These are phyloP conservation scores for Apolygus lucorum DNA, from an alignment of 1,140 invertebrate genomes.

Conservation along the genomic window DNA sequence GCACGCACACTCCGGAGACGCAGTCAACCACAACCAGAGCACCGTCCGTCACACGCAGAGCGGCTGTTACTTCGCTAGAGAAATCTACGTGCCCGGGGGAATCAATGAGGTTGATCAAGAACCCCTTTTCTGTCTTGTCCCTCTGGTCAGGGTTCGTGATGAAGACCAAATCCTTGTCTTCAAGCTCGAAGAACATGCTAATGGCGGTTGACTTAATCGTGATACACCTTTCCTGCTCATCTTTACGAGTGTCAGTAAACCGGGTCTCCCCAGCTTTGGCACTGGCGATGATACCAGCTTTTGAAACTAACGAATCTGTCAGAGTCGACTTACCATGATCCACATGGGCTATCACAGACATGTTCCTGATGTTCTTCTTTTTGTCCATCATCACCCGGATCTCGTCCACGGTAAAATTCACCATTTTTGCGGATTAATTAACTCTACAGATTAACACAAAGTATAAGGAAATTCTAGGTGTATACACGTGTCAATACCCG, in stretches of 20 bases:
- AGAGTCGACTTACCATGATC: slow-evolving; percentile 99
- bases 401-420: slow-evolving; percentile 99
- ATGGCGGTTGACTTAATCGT: slow-evolving; percentile 99
- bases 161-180: slow-evolving; percentile 83
- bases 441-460: no score
- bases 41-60: slow-evolving; percentile 97
- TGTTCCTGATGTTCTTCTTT: slow-evolving; percentile 98
- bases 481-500: no score
- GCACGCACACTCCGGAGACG: slow-evolving; percentile 98
- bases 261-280: slow-evolving; percentile 97
- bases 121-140: slow-evolving; percentile 84
- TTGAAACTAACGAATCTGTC: slow-evolving; percentile 98
- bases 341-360: slow-evolving; percentile 99
- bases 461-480: no score
- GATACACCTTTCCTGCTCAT: slow-evolving; percentile 99
- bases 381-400: slow-evolving; percentile 99
- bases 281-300: slow-evolving; percentile 98
- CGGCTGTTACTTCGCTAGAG: slow-evolving; percentile 97
- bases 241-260: slow-evolving; percentile 98
- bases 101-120: slow-evolving; percentile 98
- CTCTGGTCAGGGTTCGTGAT: slow-evolving; percentile 81
- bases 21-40: slow-evolving; percentile 99
- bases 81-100: slow-evolving; percentile 99
- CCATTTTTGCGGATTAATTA: no score
- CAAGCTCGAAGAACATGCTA: slow-evolving; percentile 95